A percentile compares a stretch with the other conserved stretches of the same genome.
These are phyloP conservation scores for Catharus fuscescens DNA, from an alignment of 2,113 vertebrate genomes.

Conservation along the genomic window DNA sequence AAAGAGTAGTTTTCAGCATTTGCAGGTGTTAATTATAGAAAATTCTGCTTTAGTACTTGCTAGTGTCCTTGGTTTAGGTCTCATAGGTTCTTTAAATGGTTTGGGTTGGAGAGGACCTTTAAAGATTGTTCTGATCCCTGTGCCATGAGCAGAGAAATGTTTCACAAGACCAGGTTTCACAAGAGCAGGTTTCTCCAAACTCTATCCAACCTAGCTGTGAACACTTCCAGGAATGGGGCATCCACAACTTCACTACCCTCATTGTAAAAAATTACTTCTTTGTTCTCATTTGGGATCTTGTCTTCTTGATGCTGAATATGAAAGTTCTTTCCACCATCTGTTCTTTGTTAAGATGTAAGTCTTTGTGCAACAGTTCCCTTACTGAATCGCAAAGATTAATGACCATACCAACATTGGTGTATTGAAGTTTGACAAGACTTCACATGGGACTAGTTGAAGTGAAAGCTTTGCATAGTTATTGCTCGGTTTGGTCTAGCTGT, in stretches of 20 bases:
- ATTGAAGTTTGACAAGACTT: neutral
- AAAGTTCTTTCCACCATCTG: neutral
- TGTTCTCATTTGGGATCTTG: neutral
- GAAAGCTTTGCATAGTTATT: neutral
- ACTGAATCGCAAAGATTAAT: neutral
- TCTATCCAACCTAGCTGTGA: fast-evolving
- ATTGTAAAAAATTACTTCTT: neutral
- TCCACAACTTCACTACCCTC: neutral
- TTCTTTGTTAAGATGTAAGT: neutral
- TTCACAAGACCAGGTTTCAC: neutral
- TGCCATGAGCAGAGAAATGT: neutral
- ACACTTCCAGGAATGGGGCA: neutral
- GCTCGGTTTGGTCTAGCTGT: neutral
- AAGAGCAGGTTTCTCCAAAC: neutral
- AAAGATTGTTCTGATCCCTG: fast-evolving
- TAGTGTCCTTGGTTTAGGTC: neutral
- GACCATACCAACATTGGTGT: neutral
- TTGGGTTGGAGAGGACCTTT: neutral
- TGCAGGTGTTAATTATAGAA: neutral
- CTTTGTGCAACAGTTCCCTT: neutral
- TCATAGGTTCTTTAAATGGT: neutral
- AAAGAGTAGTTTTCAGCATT: neutral
- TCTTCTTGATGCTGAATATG: neutral
- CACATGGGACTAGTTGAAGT: neutral
- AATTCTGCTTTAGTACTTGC: neutral